These are phyloP conservation scores for Crambe crambe DNA, from an alignment of 37 sponge, comb jelly and placozoan genomes.

Conservation along the genomic window DNA sequence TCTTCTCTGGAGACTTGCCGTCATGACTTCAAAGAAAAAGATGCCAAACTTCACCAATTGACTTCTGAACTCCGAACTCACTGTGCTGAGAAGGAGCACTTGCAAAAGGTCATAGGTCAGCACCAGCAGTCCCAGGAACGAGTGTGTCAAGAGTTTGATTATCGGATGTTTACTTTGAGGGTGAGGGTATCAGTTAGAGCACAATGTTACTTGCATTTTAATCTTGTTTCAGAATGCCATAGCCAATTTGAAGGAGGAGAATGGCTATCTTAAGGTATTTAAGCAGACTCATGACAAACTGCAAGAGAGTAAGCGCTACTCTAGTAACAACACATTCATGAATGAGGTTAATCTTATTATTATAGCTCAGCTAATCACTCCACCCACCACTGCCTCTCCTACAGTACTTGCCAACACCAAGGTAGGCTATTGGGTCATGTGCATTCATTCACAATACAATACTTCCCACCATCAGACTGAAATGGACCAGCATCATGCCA, in stretches of 20 bases:
- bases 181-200: no score
- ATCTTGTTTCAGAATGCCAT: conserved; percentile 33
- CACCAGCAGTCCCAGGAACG: conserved; percentile 44
- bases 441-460: not conserved
- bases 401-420: conserved; percentile 7
- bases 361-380: not conserved
- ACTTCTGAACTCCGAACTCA: conserved; percentile 2
- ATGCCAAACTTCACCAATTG: conserved; percentile 29
- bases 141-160: conserved; percentile 42
- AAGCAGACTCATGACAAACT: conserved; percentile 47
- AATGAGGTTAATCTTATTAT: no score
- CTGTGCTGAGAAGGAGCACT: conserved; percentile 17
- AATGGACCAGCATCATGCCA: conserved; percentile 16
- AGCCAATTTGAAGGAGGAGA: conserved; percentile 26
- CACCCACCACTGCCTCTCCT: not conserved
- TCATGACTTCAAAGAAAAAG: conserved; percentile 34
- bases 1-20: conserved; percentile 33
- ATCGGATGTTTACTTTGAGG: conserved; percentile 20
- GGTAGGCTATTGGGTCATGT: not conserved
- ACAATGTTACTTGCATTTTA: no score
- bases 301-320: conserved; percentile 34
- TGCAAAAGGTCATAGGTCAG: conserved; percentile 30
- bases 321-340: no score
- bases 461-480: not conserved
- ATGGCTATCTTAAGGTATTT: conserved; percentile 14